A percentile compares a stretch with the other conserved stretches of the same genome.
Conservation (phyloP, 92 coral and sea anemone species). For the Heteractis magnifica region DNA sequence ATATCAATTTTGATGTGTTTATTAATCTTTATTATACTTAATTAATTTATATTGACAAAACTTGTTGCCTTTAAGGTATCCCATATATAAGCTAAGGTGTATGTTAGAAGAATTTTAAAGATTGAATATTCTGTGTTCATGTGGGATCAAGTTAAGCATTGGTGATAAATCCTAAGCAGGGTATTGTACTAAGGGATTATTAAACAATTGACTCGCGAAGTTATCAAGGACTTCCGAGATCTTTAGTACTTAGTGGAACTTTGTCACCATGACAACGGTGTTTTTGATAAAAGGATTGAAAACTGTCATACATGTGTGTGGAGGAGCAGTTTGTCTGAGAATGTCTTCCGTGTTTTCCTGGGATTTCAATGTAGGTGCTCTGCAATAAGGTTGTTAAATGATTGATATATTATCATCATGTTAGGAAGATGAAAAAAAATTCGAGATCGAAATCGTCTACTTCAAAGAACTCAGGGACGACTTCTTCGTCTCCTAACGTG, state of each 20-base stretch:
- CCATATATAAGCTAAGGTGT: too few relatives aligned
- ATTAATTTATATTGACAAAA: too few relatives aligned
- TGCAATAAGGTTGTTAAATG: neutral
- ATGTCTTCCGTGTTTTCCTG: neutral
- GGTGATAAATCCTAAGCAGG: neutral
- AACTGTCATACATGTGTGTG: neutral
- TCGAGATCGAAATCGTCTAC: conserved; percentile 1
- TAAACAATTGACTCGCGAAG: neutral
- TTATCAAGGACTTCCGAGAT: neutral
- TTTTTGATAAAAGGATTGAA: neutral
- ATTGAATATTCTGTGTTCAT: neutral
- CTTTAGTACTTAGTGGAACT: neutral
- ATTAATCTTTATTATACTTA: too few relatives aligned
- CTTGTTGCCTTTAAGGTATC: too few relatives aligned
- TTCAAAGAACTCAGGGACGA: conserved; percentile 1
- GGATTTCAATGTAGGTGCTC: neutral
- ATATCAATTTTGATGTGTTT: too few relatives aligned
- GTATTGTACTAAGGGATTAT: neutral
- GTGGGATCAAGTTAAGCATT: neutral
- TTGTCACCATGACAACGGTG: neutral
- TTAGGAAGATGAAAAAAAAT: neutral
- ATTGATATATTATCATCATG: neutral
- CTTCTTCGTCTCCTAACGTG: neutral
- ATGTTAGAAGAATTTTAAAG: neutral
- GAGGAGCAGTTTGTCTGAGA: neutral